phyloP scores from a whole-genome alignment of 2,113 vertebrate species.

The Ammospiza caudacuta region DNA sequence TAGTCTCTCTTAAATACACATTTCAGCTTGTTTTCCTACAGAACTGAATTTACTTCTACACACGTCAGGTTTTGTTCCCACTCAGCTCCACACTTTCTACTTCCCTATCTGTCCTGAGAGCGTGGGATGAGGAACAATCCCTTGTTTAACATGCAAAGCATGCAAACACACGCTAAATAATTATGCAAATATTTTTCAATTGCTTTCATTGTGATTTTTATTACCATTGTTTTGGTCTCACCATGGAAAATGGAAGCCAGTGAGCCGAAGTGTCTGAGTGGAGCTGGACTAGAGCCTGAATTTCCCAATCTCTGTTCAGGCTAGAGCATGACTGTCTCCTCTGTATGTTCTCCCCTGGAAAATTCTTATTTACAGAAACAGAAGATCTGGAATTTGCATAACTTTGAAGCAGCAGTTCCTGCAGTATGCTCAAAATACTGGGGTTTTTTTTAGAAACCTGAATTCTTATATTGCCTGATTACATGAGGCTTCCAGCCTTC shows the following conservation, averaged over 20 bases:
- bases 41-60: neutral
- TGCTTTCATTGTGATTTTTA: conserved; percentile 40
- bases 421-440: neutral
- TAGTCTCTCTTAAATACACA: neutral
- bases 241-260: neutral
- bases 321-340: neutral
- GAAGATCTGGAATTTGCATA: neutral
- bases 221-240: conserved; percentile 4
- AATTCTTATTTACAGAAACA: conserved; percentile 8
- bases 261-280: neutral
- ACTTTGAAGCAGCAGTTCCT: neutral
- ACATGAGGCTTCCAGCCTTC: neutral
- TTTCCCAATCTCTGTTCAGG: neutral
- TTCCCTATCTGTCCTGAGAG: neutral
- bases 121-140: neutral
- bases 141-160: neutral
- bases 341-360: neutral
- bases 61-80: neutral
- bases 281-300: neutral
- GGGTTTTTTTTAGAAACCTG: neutral
- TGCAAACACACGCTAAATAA: conserved; percentile 5
- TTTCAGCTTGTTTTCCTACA: neutral
- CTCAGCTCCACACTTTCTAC: neutral
- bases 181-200: neutral
- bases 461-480: neutral